Conservation (phyloP, 1,140 invertebrate genomes). For the Trachelipus rathkii region DNA sequence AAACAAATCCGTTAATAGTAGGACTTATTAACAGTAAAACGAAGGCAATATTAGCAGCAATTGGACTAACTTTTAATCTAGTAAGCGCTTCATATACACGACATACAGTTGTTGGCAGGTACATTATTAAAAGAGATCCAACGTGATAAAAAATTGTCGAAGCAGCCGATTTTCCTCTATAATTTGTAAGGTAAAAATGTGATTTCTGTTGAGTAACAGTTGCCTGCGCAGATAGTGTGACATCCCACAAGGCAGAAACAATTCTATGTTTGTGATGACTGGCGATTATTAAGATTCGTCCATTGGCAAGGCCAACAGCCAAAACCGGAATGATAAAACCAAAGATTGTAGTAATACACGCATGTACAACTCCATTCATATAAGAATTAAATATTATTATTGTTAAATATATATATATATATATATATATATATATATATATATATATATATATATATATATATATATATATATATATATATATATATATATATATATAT, state of each 20-base stretch:
- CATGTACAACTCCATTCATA: conserved; percentile 47
- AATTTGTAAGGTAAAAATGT: conserved; percentile 59
- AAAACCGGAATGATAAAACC: conserved; percentile 59
- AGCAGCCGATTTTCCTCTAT: conserved; percentile 62
- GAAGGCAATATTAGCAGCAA: conserved; percentile 60
- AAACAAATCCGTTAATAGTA: conserved; percentile 67
- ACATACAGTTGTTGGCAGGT: conserved; percentile 66
- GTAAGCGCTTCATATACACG: conserved; percentile 60
- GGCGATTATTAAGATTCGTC: conserved; percentile 66
- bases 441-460: too few relatives aligned
- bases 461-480: too few relatives aligned
- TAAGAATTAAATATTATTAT: conserved; percentile 56
- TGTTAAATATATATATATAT: too few relatives aligned
- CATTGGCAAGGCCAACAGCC: conserved; percentile 67
- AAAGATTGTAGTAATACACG: conserved; percentile 57
- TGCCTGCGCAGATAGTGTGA: conserved; percentile 74
- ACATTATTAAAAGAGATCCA: conserved; percentile 65
- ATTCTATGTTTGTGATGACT: conserved; percentile 75
- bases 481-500: too few relatives aligned
- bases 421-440: too few relatives aligned
- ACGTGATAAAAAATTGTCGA: conserved; percentile 67
- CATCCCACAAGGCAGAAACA: conserved; percentile 76
- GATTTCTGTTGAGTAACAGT: conserved; percentile 75
- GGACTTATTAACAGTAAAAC: conserved; percentile 64
- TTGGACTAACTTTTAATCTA: conserved; percentile 48